Conservation (phyloP, 2,113 vertebrate genomes). For the Salvelinus namaycush region DNA sequence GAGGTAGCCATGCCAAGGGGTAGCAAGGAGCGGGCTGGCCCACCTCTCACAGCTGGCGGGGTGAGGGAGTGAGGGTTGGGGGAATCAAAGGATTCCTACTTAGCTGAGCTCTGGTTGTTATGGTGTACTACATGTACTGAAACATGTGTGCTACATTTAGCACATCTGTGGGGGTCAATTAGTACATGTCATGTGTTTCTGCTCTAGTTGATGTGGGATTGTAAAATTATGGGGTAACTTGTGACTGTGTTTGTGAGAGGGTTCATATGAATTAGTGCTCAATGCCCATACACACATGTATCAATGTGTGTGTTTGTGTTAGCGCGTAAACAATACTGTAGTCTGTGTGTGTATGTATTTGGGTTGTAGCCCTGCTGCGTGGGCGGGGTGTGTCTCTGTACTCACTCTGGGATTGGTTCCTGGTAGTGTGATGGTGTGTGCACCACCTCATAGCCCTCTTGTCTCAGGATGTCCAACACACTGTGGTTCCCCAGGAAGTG, state of each 20-base stretch:
- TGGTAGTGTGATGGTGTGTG: slow-evolving; percentile 81
- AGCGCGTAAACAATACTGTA: background rate
- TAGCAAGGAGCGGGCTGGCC: slow-evolving; percentile 40
- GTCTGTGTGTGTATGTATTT: background rate
- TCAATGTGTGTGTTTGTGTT: background rate
- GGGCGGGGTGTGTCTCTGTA: slow-evolving; percentile 24
- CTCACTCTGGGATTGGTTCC: slow-evolving; percentile 84
- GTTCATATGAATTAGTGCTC: too few relatives aligned
- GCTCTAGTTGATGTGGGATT: slow-evolving; percentile 22
- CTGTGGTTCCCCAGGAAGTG: slow-evolving; percentile 98
- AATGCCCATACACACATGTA: too few relatives aligned
- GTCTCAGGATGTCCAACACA: slow-evolving; percentile 92
- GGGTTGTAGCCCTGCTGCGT: background rate
- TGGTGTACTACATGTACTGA: slow-evolving; percentile 33
- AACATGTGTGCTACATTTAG: slow-evolving; percentile 22
- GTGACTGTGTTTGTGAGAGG: too few relatives aligned
- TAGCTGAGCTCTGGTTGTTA: slow-evolving; percentile 48
- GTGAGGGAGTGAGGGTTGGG: slow-evolving; percentile 3
- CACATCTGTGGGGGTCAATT: background rate
- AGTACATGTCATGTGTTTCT: background rate
- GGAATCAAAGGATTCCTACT: slow-evolving; percentile 52
- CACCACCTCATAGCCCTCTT: slow-evolving; percentile 91
- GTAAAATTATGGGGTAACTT: background rate
- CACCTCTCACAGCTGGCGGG: slow-evolving; percentile 38
- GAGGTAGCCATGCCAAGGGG: slow-evolving; percentile 31